Evolutionary conservation across 2,113 vertebrate species (phyloP), one percentile per base, ranked within the genome.

Genomic region (Psophia crepitans): DNA sequence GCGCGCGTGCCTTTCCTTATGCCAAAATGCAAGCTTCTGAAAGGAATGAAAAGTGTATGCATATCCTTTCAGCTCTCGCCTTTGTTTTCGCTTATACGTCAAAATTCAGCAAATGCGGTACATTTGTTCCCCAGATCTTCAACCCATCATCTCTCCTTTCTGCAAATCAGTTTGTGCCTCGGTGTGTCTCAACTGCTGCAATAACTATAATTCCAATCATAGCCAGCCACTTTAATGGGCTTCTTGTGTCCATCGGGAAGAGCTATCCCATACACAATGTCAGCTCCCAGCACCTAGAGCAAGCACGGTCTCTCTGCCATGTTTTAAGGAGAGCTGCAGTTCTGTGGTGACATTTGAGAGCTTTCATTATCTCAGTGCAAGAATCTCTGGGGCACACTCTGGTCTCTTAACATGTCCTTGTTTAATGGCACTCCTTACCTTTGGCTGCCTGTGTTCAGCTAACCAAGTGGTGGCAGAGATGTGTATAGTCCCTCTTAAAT

Each of bases 401-500:
- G 95, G 93, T 97, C 96, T 98, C 96, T 98, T 97, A 97, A 95
- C 92, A 32, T 97, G 96, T 97, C 97, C 96, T 97, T 93, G 39
- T 96, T 98, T 98, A 98, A 97, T 53, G 21, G 87, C 76, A 48
- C 90, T 97, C 96, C 97, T 97, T 98, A 91, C 97, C 97, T 97
- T 96, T 96, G 96, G 95, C 96, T 98, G 97, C 92, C 89, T 96
- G 90, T 90, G 93, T 86, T 98, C 97, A 95, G 97, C 96, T 97
- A 97, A 96, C 97, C 98, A 97, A 98, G 97, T 94, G 97, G 96
- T 97, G 97, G 97, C 97, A 96, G 97, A 96, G 94, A 97, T 87
- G 92, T 95, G 96, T 94, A 97, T 82, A 97, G 98, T 80, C 63
- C 28, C 97, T 97, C 98, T 98, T 98, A 98, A 98, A 98, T 98